These are phyloP conservation scores for Lycaena phlaeas DNA, from an alignment of 2,888 invertebrate species.

Conservation along the genomic window DNA sequence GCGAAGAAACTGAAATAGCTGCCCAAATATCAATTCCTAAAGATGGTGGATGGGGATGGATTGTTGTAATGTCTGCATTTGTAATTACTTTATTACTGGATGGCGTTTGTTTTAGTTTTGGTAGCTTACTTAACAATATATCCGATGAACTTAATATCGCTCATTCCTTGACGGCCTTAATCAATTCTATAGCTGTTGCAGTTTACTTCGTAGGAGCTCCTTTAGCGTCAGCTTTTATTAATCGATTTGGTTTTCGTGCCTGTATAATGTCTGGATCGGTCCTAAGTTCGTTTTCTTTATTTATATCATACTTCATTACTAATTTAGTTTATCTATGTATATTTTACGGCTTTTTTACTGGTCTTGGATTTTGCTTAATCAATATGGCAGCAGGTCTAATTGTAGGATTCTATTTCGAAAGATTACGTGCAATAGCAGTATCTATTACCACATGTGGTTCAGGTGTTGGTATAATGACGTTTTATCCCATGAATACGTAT, in stretches of 20 bases:
- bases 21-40: conserved; percentile 54
- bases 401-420: conserved; percentile 63
- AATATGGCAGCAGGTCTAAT: conserved; percentile 45
- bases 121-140: conserved; percentile 44
- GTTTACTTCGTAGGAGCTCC: conserved; percentile 49
- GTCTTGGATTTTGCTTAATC: conserved; percentile 48
- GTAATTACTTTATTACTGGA: conserved; percentile 41
- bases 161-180: conserved; percentile 38
- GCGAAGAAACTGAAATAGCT: conserved; percentile 56
- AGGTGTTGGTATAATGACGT: conserved; percentile 47
- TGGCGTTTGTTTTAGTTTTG: conserved; percentile 51
- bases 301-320: conserved; percentile 42
- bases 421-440: conserved; percentile 44
- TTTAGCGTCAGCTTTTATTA: conserved; percentile 51
- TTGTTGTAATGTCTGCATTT: conserved; percentile 46
- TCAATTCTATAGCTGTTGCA: conserved; percentile 50
- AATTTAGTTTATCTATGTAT: conserved; percentile 34
- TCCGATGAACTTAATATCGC: conserved; percentile 34
- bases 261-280: conserved; percentile 51
- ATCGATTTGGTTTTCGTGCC: conserved; percentile 57
- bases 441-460: conserved; percentile 46
- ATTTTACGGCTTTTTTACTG: conserved; percentile 46
- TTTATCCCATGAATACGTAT: conserved; percentile 44
- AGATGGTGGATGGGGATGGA: conserved; percentile 63
- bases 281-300: conserved; percentile 36